Evolutionary conservation across 2,888 invertebrate genomes (phyloP), one percentile per base, ranked within the genome.

Genomic region (Thereva nobilitata): DNA sequence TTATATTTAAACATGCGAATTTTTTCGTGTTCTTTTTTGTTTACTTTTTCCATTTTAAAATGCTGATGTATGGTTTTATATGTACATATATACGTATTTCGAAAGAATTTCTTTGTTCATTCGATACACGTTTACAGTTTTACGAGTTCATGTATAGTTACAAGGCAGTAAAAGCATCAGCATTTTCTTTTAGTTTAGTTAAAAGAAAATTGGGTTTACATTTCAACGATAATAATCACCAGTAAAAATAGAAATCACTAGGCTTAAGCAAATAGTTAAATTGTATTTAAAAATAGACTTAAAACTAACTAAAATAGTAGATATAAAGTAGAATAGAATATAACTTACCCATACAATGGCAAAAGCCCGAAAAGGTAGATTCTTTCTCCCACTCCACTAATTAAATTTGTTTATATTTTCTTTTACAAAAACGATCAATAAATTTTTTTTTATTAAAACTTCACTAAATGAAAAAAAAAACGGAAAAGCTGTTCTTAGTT

Each of bases 321-420:
- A 57, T 57, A 56, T 41, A 44, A 66, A 67, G n/a, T 52, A 35
- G 52, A 41, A 9, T 7, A 41, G 66, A 68, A 56, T 56, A 61
- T 64, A 52, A 81, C 83, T 83, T 78, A 84, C 84, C 84, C 84
- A 84, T 84, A 83, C 84, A 84, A 84, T 75, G 82, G 79, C 79
- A 77, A 80, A 80, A 77, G 79, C 80, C 77, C 77, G 77, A 77
- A 80, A 77, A 75, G 74, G 75, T 73, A 74, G 77, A 75, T 72
- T 75, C 76, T 64, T 64, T 69, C 71, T 52, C 68, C 57, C 67
- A 50, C 68, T 61, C 63, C 50, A 64, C 52, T 64, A 54, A 64
- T 64, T 64, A 40, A 37, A 42, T 64, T 38, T 38, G 54, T 54
- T 53, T 52, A 38, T 47, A 65, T 56, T 65, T 56, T 45, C 50